phyloP scores from a whole-genome alignment of 1,140 invertebrate genomes.

The Drepana arcuata region DNA sequence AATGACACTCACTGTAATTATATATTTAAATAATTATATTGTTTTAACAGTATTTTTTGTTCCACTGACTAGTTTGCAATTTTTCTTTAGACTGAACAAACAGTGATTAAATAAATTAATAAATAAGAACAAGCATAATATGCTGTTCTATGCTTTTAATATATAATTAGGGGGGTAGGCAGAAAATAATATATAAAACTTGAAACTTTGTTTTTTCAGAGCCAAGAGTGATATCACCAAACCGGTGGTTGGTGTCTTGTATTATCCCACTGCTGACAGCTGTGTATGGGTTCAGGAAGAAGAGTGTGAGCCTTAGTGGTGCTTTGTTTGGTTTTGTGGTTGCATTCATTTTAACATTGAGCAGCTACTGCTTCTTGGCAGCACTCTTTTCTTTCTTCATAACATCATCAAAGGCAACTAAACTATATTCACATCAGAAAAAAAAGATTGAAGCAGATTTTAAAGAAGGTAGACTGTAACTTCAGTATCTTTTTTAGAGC shows the following conservation, averaged over 20 bases:
- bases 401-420: conserved; percentile 87
- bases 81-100: too few relatives aligned
- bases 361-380: conserved; percentile 83
- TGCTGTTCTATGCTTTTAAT: too few relatives aligned
- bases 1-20: too few relatives aligned
- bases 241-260: conserved; percentile 81
- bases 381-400: conserved; percentile 86
- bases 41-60: too few relatives aligned
- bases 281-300: conserved; percentile 77
- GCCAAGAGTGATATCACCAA: conserved; percentile 77
- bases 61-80: too few relatives aligned
- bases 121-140: too few relatives aligned
- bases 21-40: too few relatives aligned
- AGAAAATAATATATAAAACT: conserved; percentile 6
- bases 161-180: too few relatives aligned
- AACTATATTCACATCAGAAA: conserved; percentile 81
- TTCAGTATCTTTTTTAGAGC: too few relatives aligned
- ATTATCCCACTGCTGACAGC: conserved; percentile 79
- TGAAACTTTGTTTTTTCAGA: conserved; percentile 68
- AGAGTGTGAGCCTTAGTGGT: conserved; percentile 80
- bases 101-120: too few relatives aligned
- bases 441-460: conserved; percentile 83
- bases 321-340: conserved; percentile 81
- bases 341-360: conserved; percentile 86
- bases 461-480: conserved; percentile 87